A percentile compares a stretch with the other conserved stretches of the same genome.
Evolutionary conservation across 2,113 vertebrate species (phyloP).

Genomic region (Nyctereutes procyonoides): DNA sequence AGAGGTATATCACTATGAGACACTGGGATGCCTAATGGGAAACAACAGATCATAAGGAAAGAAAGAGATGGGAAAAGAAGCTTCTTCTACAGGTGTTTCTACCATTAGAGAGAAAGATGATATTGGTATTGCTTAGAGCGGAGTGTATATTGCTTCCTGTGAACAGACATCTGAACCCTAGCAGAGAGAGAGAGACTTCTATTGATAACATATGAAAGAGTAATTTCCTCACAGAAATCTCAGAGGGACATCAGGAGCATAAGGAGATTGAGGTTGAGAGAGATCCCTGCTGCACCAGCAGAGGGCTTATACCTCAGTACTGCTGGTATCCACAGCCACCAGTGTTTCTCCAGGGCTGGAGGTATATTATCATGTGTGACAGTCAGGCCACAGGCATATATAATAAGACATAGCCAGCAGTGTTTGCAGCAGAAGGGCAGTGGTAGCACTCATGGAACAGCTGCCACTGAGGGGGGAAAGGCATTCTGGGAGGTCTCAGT

Average conservation of each 20-base stretch:
- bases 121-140: not conserved
- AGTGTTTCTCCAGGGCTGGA: not conserved
- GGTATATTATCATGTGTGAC: not conserved
- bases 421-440: not conserved
- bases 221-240: not conserved
- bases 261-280: not conserved
- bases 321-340: not conserved
- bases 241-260: not conserved
- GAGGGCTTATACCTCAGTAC: not conserved
- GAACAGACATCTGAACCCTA: not conserved
- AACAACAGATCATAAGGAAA: not conserved
- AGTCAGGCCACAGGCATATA: not conserved
- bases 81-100: not conserved
- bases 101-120: not conserved
- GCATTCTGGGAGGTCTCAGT: conserved; percentile 1
- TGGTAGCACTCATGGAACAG: not conserved
- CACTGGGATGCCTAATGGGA: not conserved
- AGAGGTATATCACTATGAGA: not conserved
- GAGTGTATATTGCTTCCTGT: not conserved
- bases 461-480: not conserved
- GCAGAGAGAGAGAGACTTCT: not conserved
- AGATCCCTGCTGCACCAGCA: not conserved
- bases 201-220: not conserved
- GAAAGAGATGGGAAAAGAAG: not conserved
- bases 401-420: too few species aligned